Evolutionary conservation across 1,140 invertebrate species (phyloP), one percentile per base, ranked within the genome.

Genomic region (Drosophila oshimai): DNA sequence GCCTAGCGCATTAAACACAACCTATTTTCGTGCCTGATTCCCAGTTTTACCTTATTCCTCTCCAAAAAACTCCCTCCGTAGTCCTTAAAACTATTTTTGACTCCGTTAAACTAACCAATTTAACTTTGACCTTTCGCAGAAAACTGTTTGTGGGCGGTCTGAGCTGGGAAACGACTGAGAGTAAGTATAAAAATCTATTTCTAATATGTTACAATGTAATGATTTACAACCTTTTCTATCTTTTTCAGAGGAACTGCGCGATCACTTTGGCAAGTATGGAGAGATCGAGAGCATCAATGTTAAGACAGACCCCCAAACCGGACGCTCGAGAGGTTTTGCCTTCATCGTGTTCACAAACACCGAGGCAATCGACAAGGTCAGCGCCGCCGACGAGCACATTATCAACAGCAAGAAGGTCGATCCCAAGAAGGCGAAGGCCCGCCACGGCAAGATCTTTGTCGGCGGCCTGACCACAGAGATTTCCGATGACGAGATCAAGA

Each of bases 91-190:
- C 15, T 2, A 2, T n/a, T 22, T 24, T 24, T 26, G 2, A 29
- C 5, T 9, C 34, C 12, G 9, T 0, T 20, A 41, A 64, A 51
- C 44, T 77, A 73, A 77, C 22, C 6, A 36, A 46, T 17, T 61
- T 4, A 60, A 60, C 20, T 68, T 37, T 46, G 15, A 61, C 28
- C 45, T 75, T 96, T 81, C 75, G 95, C 95, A 99, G 98, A 93
- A 99, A 99, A 95, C 94, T 99, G 74, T 99, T 99, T 95, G 97
- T 99, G 92, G 98, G 98, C 90, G 98, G 97, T 61, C 93, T 99
- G 64, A 98, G 97, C 93, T 99, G 98, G 97, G 97, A 98, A 94
- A 99, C 98, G 15, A 97, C 97, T 91, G 97, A 99, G 92, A 98
- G 98, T 99, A 93, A 97, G 96, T 87, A 50, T 0, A 47, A 49